A percentile compares a stretch with the other conserved stretches of the same genome.
phyloP scores from a whole-genome alignment of 2,888 invertebrate genomes.

The Leucophenga maculata region DNA sequence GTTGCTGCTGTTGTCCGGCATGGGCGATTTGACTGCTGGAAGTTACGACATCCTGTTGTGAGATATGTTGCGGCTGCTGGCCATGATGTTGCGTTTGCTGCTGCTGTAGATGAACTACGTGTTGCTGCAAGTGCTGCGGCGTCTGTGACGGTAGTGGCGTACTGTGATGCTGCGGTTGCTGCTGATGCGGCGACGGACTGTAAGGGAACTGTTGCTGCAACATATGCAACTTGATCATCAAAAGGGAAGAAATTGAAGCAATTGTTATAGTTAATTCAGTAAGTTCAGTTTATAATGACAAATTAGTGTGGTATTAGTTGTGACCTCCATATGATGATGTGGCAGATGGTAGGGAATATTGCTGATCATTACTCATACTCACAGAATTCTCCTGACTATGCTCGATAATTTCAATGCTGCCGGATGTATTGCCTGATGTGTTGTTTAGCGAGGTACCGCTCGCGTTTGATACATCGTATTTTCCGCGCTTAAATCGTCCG shows the following conservation, averaged over 20 bases:
- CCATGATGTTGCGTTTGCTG: conserved; percentile 60
- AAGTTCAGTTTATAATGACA: too few relatives aligned
- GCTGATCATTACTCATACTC: conserved; percentile 43
- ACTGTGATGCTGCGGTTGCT: conserved; percentile 66
- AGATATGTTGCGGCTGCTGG: conserved; percentile 58
- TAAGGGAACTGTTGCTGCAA: conserved; percentile 73
- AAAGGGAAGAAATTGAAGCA: too few relatives aligned
- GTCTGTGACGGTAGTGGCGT: conserved; percentile 64
- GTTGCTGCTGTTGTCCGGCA: conserved; percentile 55
- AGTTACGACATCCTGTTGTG: conserved; percentile 70
- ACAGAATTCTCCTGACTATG: conserved; percentile 73
- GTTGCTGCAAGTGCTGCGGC: conserved; percentile 70
- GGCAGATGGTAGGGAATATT: too few relatives aligned
- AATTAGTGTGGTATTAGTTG: too few relatives aligned
- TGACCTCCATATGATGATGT: too few relatives aligned
- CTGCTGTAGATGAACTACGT: conserved; percentile 70
- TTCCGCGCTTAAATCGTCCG: conserved; percentile 89
- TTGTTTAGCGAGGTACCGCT: conserved; percentile 68
- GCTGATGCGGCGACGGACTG: conserved; percentile 71
- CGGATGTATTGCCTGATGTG: conserved; percentile 69
- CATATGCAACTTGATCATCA: conserved; percentile 66
- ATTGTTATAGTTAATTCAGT: too few relatives aligned
- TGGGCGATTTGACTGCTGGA: conserved; percentile 69
- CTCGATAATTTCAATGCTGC: conserved; percentile 72
- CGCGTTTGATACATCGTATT: conserved; percentile 77